Percentiles rank a stretch among this genome's conserved stretches.
Conservation (phyloP, 2,888 invertebrate species). For the Rambutsinella grinnellia region DNA sequence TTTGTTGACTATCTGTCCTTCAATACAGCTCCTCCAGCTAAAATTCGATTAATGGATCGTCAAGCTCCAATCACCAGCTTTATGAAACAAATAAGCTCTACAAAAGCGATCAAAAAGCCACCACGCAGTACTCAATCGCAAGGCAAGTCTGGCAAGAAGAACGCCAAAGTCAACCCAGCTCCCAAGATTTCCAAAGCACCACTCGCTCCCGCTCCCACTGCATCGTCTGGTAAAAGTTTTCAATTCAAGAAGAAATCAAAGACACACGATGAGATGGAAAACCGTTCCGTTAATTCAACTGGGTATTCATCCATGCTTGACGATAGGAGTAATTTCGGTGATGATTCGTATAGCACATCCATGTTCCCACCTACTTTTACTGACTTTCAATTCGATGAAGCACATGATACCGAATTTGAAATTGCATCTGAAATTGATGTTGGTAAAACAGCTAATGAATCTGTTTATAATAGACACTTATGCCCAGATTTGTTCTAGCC, state of each 20-base stretch:
- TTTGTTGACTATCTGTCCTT: neutral
- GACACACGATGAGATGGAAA: neutral
- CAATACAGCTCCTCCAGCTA: slow-evolving; percentile 32
- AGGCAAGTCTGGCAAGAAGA: too few relatives aligned
- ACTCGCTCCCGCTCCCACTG: neutral
- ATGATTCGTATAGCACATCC: too few relatives aligned
- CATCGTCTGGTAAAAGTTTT: slow-evolving; percentile 21
- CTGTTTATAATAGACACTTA: too few relatives aligned
- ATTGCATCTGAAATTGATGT: too few relatives aligned
- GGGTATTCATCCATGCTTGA: too few relatives aligned
- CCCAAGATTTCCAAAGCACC: too few relatives aligned
- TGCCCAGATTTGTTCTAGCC: slow-evolving; percentile 17
- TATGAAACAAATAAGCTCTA: slow-evolving; percentile 35
- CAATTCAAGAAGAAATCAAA: slow-evolving; percentile 27
- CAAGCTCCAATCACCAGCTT: slow-evolving; percentile 25
- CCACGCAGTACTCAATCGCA: too few relatives aligned
- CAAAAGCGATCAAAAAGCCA: slow-evolving; percentile 17
- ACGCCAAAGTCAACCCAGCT: neutral
- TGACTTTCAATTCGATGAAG: neutral
- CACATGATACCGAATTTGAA: neutral
- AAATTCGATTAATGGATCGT: slow-evolving; percentile 31
- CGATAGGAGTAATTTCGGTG: neutral
- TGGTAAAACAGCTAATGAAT: too few relatives aligned
- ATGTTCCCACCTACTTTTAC: too few relatives aligned
- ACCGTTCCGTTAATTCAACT: too few relatives aligned